Conservation (phyloP, 2,797 vertebrate species). For the Danionella dracula region DNA sequence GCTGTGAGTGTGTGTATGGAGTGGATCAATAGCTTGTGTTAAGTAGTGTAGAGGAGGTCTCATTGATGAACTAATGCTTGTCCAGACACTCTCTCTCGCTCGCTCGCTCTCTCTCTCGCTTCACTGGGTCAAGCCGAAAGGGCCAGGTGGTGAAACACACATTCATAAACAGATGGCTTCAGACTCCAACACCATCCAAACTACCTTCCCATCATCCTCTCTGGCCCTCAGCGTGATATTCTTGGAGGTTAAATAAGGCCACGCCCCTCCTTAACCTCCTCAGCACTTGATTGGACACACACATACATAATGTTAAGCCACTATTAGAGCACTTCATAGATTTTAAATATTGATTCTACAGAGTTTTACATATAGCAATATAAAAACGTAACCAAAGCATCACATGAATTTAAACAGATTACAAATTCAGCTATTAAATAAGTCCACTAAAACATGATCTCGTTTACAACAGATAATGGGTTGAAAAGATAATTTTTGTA, state of each 20-base stretch:
- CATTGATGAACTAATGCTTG: conserved; percentile 76
- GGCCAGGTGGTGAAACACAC: conserved; percentile 65
- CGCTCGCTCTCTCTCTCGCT: conserved; percentile 45
- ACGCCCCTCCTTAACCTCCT: conserved; percentile 36
- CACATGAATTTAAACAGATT: too few species aligned
- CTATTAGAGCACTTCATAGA: neutral
- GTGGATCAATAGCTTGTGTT: conserved; percentile 77
- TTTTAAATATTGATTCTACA: too few species aligned
- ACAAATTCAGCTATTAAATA: too few species aligned
- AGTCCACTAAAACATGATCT: too few species aligned
- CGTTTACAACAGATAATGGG: too few species aligned
- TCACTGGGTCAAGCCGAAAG: conserved; percentile 67
- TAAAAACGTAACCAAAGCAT: too few species aligned
- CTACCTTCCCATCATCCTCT: conserved; percentile 46
- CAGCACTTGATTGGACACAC: conserved; percentile 25
- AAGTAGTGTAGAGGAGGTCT: conserved; percentile 74
- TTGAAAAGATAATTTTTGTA: too few species aligned
- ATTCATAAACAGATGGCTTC: conserved; percentile 37
- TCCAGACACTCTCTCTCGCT: conserved; percentile 51
- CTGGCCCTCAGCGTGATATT: conserved; percentile 57
- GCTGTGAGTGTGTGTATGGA: conserved; percentile 40
- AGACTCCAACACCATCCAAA: conserved; percentile 46
- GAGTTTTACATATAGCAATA: too few species aligned
- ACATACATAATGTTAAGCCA: conserved; percentile 15
- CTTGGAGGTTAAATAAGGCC: conserved; percentile 64